These are phyloP conservation scores for Thera obeliscata DNA, from an alignment of 2,888 invertebrate species.

Conservation along the genomic window DNA sequence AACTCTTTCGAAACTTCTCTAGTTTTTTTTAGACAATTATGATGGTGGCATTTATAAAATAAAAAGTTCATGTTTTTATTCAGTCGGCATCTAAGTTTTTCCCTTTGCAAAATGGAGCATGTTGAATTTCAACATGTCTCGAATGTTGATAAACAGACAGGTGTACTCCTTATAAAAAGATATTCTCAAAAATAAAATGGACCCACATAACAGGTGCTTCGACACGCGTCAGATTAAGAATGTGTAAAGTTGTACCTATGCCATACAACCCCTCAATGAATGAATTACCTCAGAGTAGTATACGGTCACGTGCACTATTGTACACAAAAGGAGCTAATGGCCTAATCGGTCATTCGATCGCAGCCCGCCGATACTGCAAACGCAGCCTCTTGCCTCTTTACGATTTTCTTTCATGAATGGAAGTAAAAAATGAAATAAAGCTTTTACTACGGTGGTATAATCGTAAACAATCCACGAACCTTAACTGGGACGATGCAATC, in stretches of 20 bases:
- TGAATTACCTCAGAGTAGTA: conserved; percentile 62
- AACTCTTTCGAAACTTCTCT: no score
- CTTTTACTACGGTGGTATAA: conserved; percentile 61
- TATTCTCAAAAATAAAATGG: conserved; percentile 3
- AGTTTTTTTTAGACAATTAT: no score
- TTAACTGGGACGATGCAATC: conserved; percentile 18
- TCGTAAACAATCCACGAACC: conserved; percentile 60
- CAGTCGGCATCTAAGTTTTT: neutral
- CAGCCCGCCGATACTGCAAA: conserved; percentile 60
- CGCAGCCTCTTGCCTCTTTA: conserved; percentile 61
- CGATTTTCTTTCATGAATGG: conserved; percentile 72
- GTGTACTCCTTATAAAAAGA: conserved; percentile 4
- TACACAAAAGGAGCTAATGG: conserved; percentile 72
- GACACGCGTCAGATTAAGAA: conserved; percentile 33
- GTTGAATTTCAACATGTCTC: conserved; percentile 16
- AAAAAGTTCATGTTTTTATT: no score
- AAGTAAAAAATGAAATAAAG: conserved; percentile 64
- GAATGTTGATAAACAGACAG: conserved; percentile 5
- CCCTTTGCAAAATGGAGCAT: conserved; percentile 6
- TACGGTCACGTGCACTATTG: conserved; percentile 75
- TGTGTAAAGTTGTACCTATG: conserved; percentile 26
- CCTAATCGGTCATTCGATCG: conserved; percentile 76
- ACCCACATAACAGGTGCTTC: conserved; percentile 24
- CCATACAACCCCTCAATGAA: conserved; percentile 55
- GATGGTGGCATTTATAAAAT: no score